These are phyloP conservation scores for Zoanthus sansibaricus DNA, from an alignment of 92 coral and sea anemone genomes.

Conservation along the genomic window DNA sequence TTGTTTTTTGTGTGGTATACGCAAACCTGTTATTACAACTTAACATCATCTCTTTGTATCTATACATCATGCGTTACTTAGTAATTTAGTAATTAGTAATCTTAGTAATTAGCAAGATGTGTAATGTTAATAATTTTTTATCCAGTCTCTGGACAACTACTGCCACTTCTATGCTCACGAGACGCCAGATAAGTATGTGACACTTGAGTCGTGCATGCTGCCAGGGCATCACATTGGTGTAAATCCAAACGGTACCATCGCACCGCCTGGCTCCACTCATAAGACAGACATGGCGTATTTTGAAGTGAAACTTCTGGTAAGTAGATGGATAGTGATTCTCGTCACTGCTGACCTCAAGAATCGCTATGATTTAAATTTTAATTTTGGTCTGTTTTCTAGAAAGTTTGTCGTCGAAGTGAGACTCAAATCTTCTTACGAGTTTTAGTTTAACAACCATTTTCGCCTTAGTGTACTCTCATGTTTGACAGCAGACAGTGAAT, in stretches of 20 bases:
- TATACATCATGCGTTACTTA: too few relatives aligned
- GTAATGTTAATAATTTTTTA: not conserved
- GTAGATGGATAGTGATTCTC: not conserved
- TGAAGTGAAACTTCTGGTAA: slow-evolving; percentile 67
- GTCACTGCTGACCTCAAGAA: too few relatives aligned
- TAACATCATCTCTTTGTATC: too few relatives aligned
- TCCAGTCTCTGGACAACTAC: slow-evolving; percentile 58
- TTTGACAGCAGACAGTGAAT: too few relatives aligned
- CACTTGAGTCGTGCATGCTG: slow-evolving; percentile 67
- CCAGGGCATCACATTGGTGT: slow-evolving; percentile 70
- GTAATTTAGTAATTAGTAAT: too few relatives aligned
- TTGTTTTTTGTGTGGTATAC: not conserved
- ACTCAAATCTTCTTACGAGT: too few relatives aligned
- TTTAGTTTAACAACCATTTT: too few relatives aligned
- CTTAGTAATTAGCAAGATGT: not conserved
- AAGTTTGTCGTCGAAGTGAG: too few relatives aligned
- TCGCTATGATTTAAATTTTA: too few relatives aligned
- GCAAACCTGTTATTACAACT: not conserved
- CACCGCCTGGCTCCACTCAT: slow-evolving; percentile 43
- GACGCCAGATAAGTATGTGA: slow-evolving; percentile 69
- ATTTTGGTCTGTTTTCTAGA: too few relatives aligned
- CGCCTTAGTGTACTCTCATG: too few relatives aligned
- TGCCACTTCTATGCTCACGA: slow-evolving; percentile 67
- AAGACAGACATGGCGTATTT: slow-evolving; percentile 59
- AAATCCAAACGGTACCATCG: slow-evolving; percentile 37